Evolutionary conservation across 2,888 invertebrate genomes (phyloP).

Genomic region (Baccha elongata): DNA sequence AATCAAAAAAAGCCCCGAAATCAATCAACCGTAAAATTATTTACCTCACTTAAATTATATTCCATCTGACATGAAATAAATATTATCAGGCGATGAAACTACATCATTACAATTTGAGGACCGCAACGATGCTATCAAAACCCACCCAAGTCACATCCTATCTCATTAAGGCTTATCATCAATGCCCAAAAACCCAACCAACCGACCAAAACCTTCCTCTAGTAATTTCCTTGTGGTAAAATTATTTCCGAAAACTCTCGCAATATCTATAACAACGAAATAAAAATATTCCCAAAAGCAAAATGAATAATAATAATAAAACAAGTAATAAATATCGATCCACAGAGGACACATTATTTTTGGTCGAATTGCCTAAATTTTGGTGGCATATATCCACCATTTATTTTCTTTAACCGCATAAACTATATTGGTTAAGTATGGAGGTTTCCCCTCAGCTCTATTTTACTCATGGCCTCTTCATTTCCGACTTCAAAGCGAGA

Average conservation of each 20-base stretch:
- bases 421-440: background rate
- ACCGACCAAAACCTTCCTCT: background rate
- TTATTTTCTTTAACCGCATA: background rate
- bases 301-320: constrained; percentile 59
- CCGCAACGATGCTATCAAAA: background rate
- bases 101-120: background rate
- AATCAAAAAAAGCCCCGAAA: too few relatives aligned
- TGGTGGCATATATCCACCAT: constrained; percentile 5
- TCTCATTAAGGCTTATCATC: constrained; percentile 11
- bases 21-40: too few relatives aligned
- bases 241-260: background rate
- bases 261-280: too few relatives aligned
- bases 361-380: constrained; percentile 1
- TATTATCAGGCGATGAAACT: background rate
- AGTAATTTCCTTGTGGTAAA: background rate
- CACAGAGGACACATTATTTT: constrained; percentile 38
- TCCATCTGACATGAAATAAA: background rate
- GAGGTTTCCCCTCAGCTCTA: background rate
- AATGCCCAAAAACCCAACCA: background rate
- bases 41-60: too few relatives aligned
- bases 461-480: constrained; percentile 46
- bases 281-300: constrained; percentile 9
- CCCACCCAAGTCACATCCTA: background rate
- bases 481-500: constrained; percentile 20
- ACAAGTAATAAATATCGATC: constrained; percentile 63